Conservation (phyloP, 2,797 vertebrate genomes). For the Lepidocolaptes lacrymiger region DNA sequence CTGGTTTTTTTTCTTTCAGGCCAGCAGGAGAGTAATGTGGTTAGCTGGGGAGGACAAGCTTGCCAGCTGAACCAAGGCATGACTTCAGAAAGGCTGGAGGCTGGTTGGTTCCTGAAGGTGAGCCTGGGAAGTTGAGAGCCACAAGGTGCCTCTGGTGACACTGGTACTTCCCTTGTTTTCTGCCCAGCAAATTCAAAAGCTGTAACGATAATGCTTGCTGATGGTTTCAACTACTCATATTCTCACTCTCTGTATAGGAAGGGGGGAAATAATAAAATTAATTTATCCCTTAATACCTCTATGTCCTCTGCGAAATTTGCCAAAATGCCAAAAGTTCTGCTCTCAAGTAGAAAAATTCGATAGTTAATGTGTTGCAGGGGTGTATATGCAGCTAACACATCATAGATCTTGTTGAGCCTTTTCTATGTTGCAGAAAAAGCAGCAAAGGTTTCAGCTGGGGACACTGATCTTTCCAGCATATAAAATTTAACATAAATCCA, state of each 20-base stretch:
- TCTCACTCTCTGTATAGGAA: not conserved
- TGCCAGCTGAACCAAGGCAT: not conserved
- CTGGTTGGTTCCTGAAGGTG: not conserved
- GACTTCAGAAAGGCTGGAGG: not conserved
- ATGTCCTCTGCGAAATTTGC: not conserved
- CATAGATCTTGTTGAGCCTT: not conserved
- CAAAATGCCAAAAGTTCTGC: not conserved
- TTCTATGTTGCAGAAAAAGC: not conserved
- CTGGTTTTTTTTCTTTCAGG: accelerated
- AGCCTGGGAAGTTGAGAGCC: not conserved
- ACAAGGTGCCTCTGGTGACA: not conserved
- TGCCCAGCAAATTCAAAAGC: not conserved
- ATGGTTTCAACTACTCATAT: not conserved
- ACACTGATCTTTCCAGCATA: not conserved
- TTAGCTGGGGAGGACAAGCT: not conserved
- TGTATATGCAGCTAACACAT: not conserved
- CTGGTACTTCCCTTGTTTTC: not conserved
- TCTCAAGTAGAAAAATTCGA: not conserved
- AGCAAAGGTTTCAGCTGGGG: not conserved
- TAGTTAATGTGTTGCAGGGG: not conserved
- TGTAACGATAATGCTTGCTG: not conserved
- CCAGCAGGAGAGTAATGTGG: not conserved
- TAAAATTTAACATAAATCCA: not conserved
- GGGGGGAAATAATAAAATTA: not conserved
- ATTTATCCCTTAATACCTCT: not conserved